phyloP scores from a whole-genome alignment of 1,140 invertebrate genomes.

The Neodiprion pinetum region DNA sequence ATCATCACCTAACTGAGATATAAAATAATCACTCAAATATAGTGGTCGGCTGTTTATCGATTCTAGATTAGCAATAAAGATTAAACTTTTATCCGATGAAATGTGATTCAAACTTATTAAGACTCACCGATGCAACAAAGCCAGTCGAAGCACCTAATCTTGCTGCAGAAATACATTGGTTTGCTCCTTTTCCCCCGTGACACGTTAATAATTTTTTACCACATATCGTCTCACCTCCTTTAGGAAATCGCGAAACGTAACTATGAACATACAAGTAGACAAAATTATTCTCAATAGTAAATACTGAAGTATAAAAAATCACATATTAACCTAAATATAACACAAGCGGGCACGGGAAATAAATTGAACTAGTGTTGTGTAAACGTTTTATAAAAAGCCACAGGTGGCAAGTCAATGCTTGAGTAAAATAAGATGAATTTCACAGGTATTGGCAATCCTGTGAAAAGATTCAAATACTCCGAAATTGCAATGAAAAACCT shows the following conservation, averaged over 20 bases:
- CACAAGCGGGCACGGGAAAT: no score
- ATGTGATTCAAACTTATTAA: slow-evolving; percentile 40
- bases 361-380: no score
- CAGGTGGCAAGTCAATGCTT: no score
- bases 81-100: background rate
- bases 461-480: no score
- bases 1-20: slow-evolving; percentile 83
- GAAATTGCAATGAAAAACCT: no score
- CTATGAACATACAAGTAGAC: slow-evolving; percentile 62
- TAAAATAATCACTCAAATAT: slow-evolving; percentile 23
- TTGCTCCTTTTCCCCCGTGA: slow-evolving; percentile 96
- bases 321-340: no score
- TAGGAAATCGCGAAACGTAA: slow-evolving; percentile 84
- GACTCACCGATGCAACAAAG: slow-evolving; percentile 86
- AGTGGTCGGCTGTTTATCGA: background rate
- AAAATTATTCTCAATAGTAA: background rate
- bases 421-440: no score
- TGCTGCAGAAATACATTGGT: slow-evolving; percentile 91
- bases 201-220: slow-evolving; percentile 84
- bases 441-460: no score
- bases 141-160: slow-evolving; percentile 81
- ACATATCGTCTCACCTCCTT: slow-evolving; percentile 88
- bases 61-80: slow-evolving; percentile 1
- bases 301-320: no score
- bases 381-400: no score